Evolutionary conservation across 1,140 invertebrate species (phyloP), one percentile per base, ranked within the genome.

Genomic region (Halyomorpha halys): DNA sequence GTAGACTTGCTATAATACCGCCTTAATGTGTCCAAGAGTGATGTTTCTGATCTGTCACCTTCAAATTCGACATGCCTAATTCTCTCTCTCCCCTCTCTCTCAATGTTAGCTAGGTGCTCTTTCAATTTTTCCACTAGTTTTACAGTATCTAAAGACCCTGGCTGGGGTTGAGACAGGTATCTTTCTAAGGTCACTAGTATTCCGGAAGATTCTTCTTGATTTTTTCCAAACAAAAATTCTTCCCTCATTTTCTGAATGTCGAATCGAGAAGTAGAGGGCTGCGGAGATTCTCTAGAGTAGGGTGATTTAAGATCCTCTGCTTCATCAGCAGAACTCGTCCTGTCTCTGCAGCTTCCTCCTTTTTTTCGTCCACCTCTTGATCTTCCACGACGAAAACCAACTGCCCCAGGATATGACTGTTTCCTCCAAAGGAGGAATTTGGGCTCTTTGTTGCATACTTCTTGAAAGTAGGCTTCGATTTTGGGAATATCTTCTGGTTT

Each of bases 391-490:
- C 78, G 74, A 61, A 82, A 81, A 0, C 74, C 76, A 23, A 85
- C 71, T 44, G 81, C 85, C 0, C 86, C 86, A 0, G 84, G 87
- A 73, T 87, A 89, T 0, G 86, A 89, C 19, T 84, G 82, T 72
- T 90, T 88, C 45, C 88, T 79, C 89, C 88, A 90, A 0, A 90
- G 74, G 16, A 93, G 73, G 69, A 91, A 92, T 49, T 82, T 81
- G 0, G 84, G 83, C 71, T 90, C 87, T 63, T 81, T 81, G 49
- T 82, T 80, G 70, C 89, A 91, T 0, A 90, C 83, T 53, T 89
- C 82, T 71, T 91, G 87, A 72, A 91, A 93, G 70, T 90, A 86
- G 16, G 86, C 83, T 72, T 91, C 89, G 59, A 91, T 84, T 66
- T 84, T 82, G 0, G 85, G 84, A 27, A 90, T 79, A 70, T 89